Percentiles rank a stretch among this genome's conserved stretches.
These are phyloP conservation scores for Dasysyrphus albostriatus DNA, from an alignment of 2,888 invertebrate genomes.

Conservation along the genomic window DNA sequence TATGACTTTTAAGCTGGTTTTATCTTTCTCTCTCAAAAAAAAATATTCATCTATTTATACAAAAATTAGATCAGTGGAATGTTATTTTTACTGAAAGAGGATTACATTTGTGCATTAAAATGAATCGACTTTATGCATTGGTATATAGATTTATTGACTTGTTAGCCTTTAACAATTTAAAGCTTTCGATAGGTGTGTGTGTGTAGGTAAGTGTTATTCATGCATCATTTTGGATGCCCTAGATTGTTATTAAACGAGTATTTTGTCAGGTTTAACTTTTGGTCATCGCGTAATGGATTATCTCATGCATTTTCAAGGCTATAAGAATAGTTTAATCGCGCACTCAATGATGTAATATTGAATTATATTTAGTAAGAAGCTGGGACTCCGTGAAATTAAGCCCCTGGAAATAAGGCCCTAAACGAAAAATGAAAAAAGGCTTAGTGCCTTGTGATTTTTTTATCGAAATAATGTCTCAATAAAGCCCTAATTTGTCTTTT, in stretches of 20 bases:
- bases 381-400: no score
- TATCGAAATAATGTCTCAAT: no score
- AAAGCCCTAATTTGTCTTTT: no score
- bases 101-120: slow-evolving; percentile 10
- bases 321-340: not conserved
- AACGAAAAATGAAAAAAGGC: no score
- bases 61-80: slow-evolving; percentile 37
- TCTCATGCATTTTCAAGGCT: slow-evolving; percentile 3
- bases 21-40: not conserved
- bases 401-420: no score
- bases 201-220: not conserved
- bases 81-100: slow-evolving; percentile 6
- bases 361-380: not conserved
- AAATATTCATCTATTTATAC: not conserved
- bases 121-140: slow-evolving; percentile 3
- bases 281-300: slow-evolving; percentile 1
- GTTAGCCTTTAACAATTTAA: slow-evolving; percentile 17
- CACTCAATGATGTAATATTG: not conserved
- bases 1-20: slow-evolving; percentile 45
- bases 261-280: slow-evolving; percentile 1
- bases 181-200: not conserved
- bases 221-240: slow-evolving; percentile 1
- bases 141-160: not conserved
- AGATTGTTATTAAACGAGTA: slow-evolving; percentile 13
- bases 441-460: no score